Evolutionary conservation across 2,888 invertebrate genomes (phyloP).

Genomic region (Aphrophora alni): DNA sequence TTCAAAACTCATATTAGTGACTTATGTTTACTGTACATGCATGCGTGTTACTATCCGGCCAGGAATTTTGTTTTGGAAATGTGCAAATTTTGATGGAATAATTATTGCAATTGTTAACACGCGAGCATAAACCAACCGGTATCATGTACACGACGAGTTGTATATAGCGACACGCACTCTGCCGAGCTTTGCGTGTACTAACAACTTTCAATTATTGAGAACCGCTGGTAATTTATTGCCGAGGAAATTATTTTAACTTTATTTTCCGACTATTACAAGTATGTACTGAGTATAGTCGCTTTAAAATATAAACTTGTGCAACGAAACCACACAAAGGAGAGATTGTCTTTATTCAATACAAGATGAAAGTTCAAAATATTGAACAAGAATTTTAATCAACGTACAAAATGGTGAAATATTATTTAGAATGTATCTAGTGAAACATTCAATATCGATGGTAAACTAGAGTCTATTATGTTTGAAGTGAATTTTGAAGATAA

Average conservation of each 20-base stretch:
- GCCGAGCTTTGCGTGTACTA: background rate
- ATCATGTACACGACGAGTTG: background rate
- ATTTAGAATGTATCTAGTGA: too few relatives aligned
- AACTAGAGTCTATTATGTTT: too few relatives aligned
- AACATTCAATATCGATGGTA: too few relatives aligned
- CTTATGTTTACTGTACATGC: background rate
- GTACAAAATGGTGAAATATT: too few relatives aligned
- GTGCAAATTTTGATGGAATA: background rate
- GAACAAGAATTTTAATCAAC: too few relatives aligned
- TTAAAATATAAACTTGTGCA: background rate
- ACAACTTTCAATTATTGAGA: background rate
- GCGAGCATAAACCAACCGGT: background rate
- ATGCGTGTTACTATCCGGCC: background rate
- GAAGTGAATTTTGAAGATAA: too few relatives aligned
- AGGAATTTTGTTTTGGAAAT: background rate
- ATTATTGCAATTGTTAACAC: background rate
- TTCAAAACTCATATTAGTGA: background rate
- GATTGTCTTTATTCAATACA: too few relatives aligned
- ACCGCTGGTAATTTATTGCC: background rate
- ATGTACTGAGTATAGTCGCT: background rate
- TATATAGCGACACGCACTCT: background rate
- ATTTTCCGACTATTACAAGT: background rate
- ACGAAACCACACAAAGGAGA: background rate
- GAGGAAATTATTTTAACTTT: background rate
- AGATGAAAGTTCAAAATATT: too few relatives aligned